Evolutionary conservation across 2,888 invertebrate genomes (phyloP).

Genomic region (Entomobrya proxima): DNA sequence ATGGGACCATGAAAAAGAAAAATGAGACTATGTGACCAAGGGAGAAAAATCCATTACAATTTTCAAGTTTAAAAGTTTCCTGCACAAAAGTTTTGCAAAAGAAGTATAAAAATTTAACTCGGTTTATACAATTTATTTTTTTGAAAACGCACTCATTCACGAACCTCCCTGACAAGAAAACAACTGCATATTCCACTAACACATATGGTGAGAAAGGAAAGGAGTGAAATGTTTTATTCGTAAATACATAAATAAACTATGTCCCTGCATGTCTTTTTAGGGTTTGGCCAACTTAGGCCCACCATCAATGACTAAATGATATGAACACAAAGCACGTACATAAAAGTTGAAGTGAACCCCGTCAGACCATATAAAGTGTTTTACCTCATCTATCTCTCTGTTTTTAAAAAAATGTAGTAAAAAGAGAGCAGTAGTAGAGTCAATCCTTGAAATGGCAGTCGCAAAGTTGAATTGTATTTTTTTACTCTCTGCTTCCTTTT

Average conservation of each 20-base stretch:
- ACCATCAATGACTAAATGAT: constrained; percentile 29
- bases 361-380: constrained; percentile 65
- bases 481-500: constrained; percentile 16
- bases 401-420: constrained; percentile 31
- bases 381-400: constrained; percentile 43
- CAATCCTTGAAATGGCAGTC: constrained; percentile 51
- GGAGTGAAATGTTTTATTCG: constrained; percentile 66
- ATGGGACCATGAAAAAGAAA: constrained; percentile 32
- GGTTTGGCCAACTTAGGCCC: constrained; percentile 62
- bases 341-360: constrained; percentile 34
- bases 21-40: constrained; percentile 8
- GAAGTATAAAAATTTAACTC: constrained; percentile 56
- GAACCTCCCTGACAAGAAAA: constrained; percentile 35
- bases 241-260: constrained; percentile 63
- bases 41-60: constrained; percentile 65
- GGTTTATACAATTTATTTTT: constrained; percentile 33
- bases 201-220: constrained; percentile 67
- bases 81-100: constrained; percentile 58
- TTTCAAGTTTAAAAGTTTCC: constrained; percentile 62
- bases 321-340: not conserved
- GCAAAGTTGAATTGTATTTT: constrained; percentile 44
- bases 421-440: constrained; percentile 49
- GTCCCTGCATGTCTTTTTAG: constrained; percentile 45
- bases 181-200: constrained; percentile 42
- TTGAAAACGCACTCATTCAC: constrained; percentile 35